These are phyloP conservation scores for Siderastrea siderea DNA, from an alignment of 92 coral and sea anemone genomes.

Conservation along the genomic window DNA sequence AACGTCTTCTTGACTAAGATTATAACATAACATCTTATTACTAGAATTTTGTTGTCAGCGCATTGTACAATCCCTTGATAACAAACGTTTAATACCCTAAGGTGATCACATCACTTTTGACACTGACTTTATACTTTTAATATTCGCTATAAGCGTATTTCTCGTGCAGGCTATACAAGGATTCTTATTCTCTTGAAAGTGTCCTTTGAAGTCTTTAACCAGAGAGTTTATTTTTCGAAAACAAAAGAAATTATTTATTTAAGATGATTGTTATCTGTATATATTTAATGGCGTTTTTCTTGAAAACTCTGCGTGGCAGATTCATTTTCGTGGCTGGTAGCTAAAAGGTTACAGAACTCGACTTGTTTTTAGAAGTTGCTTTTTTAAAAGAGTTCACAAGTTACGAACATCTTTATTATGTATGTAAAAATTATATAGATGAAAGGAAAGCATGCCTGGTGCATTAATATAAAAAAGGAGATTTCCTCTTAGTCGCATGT, in stretches of 20 bases:
- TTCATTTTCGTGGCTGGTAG: not conserved
- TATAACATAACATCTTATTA: not conserved
- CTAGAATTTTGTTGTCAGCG: not conserved
- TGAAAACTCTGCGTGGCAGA: not conserved
- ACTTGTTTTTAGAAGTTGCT: not conserved
- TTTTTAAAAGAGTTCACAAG: not conserved
- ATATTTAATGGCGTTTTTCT: not conserved
- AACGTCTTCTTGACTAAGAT: not conserved
- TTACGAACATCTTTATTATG: too few species aligned
- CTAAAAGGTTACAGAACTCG: not conserved
- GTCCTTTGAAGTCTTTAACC: not conserved
- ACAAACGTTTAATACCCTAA: not conserved
- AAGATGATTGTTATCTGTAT: not conserved
- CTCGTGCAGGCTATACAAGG: not conserved
- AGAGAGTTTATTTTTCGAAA: conserved; percentile 33
- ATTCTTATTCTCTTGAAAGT: not conserved
- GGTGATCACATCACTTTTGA: not conserved
- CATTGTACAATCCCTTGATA: not conserved
- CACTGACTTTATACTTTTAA: not conserved
- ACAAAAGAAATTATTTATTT: conserved; percentile 28
- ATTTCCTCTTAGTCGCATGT: too few species aligned
- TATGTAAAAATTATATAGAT: too few species aligned
- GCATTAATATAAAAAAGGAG: too few species aligned
- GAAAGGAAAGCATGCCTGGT: too few species aligned
- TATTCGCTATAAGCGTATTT: not conserved